These are phyloP conservation scores for Lymantria monacha DNA, from an alignment of 2,888 invertebrate species.

Conservation along the genomic window DNA sequence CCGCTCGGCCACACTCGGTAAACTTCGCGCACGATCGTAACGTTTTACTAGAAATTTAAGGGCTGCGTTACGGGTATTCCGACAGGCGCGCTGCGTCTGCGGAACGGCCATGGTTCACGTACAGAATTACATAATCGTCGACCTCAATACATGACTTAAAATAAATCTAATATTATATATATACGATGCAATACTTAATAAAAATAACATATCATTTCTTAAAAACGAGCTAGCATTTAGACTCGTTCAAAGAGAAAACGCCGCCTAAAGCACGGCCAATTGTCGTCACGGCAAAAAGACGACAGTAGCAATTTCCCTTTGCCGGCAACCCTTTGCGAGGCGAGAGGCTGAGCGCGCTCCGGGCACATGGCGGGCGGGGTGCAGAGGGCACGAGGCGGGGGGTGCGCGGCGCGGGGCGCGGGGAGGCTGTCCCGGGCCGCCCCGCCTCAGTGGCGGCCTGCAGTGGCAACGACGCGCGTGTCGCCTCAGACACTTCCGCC, in stretches of 20 bases:
- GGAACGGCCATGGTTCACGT: conserved; percentile 50
- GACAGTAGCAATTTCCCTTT: conserved; percentile 68
- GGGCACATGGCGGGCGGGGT: conserved; percentile 67
- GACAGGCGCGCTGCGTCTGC: conserved; percentile 59
- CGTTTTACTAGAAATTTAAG: conserved; percentile 72
- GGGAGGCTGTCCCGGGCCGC: conserved; percentile 73
- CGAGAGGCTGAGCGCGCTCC: conserved; percentile 60
- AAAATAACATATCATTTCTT: conserved; percentile 23
- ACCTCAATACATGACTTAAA: conserved; percentile 41
- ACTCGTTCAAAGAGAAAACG: conserved; percentile 46
- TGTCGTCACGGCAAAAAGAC: conserved; percentile 62
- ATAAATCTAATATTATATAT: conserved; percentile 20
- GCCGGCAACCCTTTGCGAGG: conserved; percentile 76
- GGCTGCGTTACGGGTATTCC: conserved; percentile 71
- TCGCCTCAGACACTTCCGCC: conserved; percentile 78
- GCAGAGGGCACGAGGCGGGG: conserved; percentile 39
- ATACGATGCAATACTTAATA: conserved; percentile 12
- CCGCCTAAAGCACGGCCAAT: conserved; percentile 55
- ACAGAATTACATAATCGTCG: conserved; percentile 53
- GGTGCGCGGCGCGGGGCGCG: conserved; percentile 48
- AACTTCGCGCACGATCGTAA: conserved; percentile 49
- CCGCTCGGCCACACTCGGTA: conserved; percentile 57
- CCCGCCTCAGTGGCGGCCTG: conserved; percentile 81
- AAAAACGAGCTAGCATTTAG: conserved; percentile 18
- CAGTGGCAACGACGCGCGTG: conserved; percentile 80